phyloP scores from a whole-genome alignment of 2,888 invertebrate species.

The Lithosia quadra region DNA sequence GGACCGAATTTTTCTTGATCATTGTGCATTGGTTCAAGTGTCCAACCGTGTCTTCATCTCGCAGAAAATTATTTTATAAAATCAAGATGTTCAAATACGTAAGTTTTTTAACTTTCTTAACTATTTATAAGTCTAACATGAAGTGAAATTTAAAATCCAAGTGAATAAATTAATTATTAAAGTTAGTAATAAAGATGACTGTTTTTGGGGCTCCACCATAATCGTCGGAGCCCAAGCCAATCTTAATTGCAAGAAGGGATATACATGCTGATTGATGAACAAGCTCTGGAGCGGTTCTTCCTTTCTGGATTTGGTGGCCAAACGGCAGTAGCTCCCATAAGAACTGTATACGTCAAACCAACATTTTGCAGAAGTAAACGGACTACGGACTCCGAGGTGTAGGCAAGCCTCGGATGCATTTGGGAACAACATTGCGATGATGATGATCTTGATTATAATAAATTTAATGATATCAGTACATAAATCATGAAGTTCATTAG shows the following conservation, averaged over 20 bases:
- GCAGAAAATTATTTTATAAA: conserved; percentile 44
- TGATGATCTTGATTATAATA: no score
- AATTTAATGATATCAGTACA: no score
- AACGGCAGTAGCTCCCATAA: background rate
- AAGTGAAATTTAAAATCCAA: background rate
- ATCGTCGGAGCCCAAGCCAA: background rate
- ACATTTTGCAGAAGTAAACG: no score
- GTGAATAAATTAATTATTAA: no score
- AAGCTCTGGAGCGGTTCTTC: background rate
- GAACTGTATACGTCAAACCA: no score
- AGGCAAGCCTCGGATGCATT: no score
- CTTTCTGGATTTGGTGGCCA: background rate
- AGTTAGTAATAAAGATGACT: background rate
- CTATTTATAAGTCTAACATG: background rate
- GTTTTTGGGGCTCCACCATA: background rate
- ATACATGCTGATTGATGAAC: background rate
- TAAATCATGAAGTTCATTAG: no score
- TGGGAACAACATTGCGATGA: no score
- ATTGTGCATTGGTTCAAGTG: conserved; percentile 52
- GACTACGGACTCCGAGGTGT: no score
- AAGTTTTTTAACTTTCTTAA: conserved; percentile 54
- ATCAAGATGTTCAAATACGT: conserved; percentile 84
- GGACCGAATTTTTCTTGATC: conserved; percentile 42
- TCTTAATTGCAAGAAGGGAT: background rate
- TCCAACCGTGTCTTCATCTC: conserved; percentile 36